phyloP scores from a whole-genome alignment of 1,140 invertebrate genomes.

The Platyura marginata region DNA sequence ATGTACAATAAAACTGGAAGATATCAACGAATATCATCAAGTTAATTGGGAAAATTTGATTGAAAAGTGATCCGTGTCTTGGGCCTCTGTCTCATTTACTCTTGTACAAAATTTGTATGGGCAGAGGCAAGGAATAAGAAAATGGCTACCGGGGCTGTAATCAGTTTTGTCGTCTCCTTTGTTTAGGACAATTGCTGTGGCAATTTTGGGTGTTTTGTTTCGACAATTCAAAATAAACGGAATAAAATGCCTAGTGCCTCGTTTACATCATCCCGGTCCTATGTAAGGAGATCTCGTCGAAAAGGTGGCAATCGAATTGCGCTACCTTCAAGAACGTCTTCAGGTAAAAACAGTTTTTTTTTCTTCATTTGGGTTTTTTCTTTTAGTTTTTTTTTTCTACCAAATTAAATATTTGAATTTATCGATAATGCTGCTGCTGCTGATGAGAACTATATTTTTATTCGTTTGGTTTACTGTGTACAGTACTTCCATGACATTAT shows the following conservation, averaged over 20 bases:
- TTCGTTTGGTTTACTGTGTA: no score
- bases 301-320: conserved; percentile 70
- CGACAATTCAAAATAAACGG: background rate
- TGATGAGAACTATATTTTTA: no score
- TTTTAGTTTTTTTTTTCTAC: no score
- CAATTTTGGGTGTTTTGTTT: background rate
- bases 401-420: no score
- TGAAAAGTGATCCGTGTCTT: background rate
- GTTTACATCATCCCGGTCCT: conserved; percentile 70
- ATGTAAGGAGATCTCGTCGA: conserved; percentile 57
- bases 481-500: no score
- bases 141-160: conserved; percentile 43
- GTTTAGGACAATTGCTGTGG: conserved; percentile 27
- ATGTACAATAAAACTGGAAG: background rate
- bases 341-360: conserved; percentile 43
- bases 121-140: conserved; percentile 27
- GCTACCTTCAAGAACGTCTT: conserved; percentile 50
- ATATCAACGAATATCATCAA: background rate
- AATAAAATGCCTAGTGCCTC: conserved; percentile 74
- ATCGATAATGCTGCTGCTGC: no score
- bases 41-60: background rate
- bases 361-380: no score
- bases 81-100: background rate
- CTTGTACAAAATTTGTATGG: conserved; percentile 11
- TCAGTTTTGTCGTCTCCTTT: conserved; percentile 34